A percentile compares a stretch with the other conserved stretches of the same genome.
Conservation (phyloP, 2,797 vertebrate species). For the Arrhamphus sclerolepis region DNA sequence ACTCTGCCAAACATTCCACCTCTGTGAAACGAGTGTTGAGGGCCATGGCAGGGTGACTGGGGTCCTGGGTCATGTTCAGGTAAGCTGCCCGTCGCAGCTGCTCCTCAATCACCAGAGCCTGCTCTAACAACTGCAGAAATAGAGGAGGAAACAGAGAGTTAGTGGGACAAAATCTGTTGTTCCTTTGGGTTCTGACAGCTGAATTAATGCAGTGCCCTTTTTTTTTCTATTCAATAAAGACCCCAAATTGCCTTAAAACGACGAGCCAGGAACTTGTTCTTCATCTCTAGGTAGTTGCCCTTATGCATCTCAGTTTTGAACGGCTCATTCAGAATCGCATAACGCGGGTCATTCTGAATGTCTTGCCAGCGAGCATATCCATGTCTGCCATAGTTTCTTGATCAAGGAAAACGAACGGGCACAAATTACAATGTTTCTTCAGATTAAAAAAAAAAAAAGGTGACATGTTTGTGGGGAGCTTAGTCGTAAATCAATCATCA, state of each 20-base stretch:
- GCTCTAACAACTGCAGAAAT: constrained; percentile 88
- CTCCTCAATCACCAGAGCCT: constrained; percentile 98
- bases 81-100: constrained; percentile 94
- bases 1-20: constrained; percentile 97
- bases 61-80: constrained; percentile 97
- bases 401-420: constrained; percentile 78
- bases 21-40: constrained; percentile 94
- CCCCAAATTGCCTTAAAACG: constrained; percentile 88
- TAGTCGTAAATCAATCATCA: constrained; percentile 18
- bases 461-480: background rate
- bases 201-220: constrained; percentile 16
- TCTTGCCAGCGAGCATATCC: constrained; percentile 99
- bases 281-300: constrained; percentile 99
- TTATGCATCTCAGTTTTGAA: constrained; percentile 97
- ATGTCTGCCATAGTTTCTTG: constrained; percentile 77
- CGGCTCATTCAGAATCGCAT: constrained; percentile 95
- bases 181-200: constrained; percentile 22
- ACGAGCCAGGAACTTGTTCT: constrained; percentile 97
- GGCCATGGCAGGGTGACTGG: constrained; percentile 95
- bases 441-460: constrained; percentile 24
- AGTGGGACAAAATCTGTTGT: constrained; percentile 22
- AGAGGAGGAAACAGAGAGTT: too few relatives aligned
- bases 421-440: constrained; percentile 13
- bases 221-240: constrained; percentile 17
- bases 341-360: constrained; percentile 95